Evolutionary conservation across 2,113 vertebrate species (phyloP).

Genomic region (Lagopus muta): DNA sequence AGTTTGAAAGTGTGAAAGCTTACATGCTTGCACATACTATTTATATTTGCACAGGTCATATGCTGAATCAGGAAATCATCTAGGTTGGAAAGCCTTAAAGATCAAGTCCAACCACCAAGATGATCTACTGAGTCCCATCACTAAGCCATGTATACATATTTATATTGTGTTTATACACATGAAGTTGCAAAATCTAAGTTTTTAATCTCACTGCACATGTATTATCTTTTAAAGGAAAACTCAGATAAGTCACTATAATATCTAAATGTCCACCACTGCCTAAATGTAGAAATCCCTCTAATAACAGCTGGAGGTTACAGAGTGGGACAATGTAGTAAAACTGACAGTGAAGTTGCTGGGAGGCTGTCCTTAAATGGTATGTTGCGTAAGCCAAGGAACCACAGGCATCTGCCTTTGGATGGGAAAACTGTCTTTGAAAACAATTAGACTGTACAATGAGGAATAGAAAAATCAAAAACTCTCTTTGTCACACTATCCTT

Average conservation of each 20-base stretch:
- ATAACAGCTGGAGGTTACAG: neutral
- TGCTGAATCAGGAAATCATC: neutral
- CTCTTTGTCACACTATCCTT: neutral
- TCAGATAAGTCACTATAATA: neutral
- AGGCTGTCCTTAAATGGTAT: neutral
- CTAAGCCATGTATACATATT: neutral
- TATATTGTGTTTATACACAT: fast-evolving
- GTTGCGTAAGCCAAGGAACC: neutral
- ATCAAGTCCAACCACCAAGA: neutral
- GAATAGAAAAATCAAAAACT: neutral
- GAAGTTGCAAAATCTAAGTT: neutral
- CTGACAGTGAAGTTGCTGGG: neutral
- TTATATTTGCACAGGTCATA: neutral
- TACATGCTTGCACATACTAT: neutral
- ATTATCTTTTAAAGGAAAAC: neutral
- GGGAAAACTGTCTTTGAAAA: neutral
- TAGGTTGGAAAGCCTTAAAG: neutral
- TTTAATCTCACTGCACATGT: neutral
- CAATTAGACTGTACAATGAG: neutral
- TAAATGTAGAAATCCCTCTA: neutral
- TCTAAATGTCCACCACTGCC: neutral
- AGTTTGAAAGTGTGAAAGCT: neutral
- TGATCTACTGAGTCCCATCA: neutral
- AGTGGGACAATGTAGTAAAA: neutral
- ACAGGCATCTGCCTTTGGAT: neutral